Evolutionary conservation across 2,888 invertebrate genomes (phyloP), one percentile per base, ranked within the genome.

Genomic region (Volucella inflata): DNA sequence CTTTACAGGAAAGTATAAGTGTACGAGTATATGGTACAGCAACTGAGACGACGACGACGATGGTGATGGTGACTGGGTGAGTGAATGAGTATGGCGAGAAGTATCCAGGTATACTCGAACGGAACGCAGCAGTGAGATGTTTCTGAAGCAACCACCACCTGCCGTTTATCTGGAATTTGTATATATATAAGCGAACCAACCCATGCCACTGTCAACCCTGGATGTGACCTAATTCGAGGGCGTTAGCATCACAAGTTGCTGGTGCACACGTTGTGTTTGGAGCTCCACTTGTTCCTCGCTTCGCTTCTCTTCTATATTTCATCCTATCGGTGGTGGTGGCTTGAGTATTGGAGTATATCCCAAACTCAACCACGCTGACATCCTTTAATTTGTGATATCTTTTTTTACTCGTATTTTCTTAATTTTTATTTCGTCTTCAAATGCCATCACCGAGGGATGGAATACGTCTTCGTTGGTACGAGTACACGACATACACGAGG

Each of bases 161-260:
- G 81, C 72, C 64, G 76, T 81, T 57, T 68, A 67, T 78, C 78
- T 72, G 83, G 78, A 79, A 78, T 79, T 46, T 40, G 57, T 57
- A 6, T 48, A 17, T 68, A 59, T 40, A 42, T 36, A 46, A 75
- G 21, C 53, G 21, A 72, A 51, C 55, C 40, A 62, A 76, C 65
- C 55, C 78, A 79, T 79, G 72, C 79, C 74, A 78, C 68, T 77
- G 81, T 87, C 87, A 85, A 87, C 87, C 87, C 87, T 85, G 87
- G 87, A 87, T 84, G 42, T 83, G 87, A 77, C 85, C 87, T 53
- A 85, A 70, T 83, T 87, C 64, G 87, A 87, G 87, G 87, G 75
- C 85, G 82, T 82, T 78, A 82, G 82, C 87, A 85, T 78, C 72
- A 71, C 81, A 85, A 81, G 85, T 85, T 81, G 21, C 21, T 21